These are phyloP conservation scores for Argyresthia goedartella DNA, from an alignment of 2,888 invertebrate genomes.

Conservation along the genomic window DNA sequence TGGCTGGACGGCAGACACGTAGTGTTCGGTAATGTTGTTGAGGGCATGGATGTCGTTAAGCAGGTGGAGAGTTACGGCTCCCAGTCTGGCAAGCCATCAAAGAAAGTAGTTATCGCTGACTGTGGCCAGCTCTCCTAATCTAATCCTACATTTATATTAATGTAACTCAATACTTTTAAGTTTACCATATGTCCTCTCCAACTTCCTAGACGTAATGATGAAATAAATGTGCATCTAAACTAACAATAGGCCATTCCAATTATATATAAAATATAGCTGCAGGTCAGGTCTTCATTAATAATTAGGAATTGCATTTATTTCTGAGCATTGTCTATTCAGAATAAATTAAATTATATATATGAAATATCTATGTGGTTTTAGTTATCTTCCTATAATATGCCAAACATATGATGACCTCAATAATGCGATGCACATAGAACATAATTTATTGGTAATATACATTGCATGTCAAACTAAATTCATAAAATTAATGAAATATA, in stretches of 20 bases:
- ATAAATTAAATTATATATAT: conserved; percentile 52
- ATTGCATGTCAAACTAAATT: too few relatives aligned
- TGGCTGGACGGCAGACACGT: conserved; percentile 94
- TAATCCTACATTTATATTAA: conserved; percentile 17
- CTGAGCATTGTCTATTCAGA: conserved; percentile 64
- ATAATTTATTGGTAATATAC: too few relatives aligned
- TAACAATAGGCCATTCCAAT: conserved; percentile 63
- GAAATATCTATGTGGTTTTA: too few relatives aligned
- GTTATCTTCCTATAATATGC: too few relatives aligned
- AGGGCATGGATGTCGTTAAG: conserved; percentile 91
- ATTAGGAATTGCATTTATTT: conserved; percentile 63
- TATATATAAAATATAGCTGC: conserved; percentile 51
- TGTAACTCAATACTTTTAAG: too few relatives aligned
- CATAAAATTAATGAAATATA: too few relatives aligned
- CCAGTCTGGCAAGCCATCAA: conserved; percentile 84
- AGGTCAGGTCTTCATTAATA: conserved; percentile 43
- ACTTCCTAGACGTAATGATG: conserved; percentile 42
- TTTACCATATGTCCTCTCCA: conserved; percentile 57
- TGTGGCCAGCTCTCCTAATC: conserved; percentile 80
- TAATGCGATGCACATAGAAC: too few relatives aligned
- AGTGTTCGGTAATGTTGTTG: conserved; percentile 89
- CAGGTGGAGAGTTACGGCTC: conserved; percentile 82
- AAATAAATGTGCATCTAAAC: conserved; percentile 1
- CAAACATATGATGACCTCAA: too few relatives aligned
- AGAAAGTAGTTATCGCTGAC: conserved; percentile 81